Evolutionary conservation across 2,113 vertebrate species (phyloP), one percentile per base, ranked within the genome.

Genomic region (Proteles cristata): DNA sequence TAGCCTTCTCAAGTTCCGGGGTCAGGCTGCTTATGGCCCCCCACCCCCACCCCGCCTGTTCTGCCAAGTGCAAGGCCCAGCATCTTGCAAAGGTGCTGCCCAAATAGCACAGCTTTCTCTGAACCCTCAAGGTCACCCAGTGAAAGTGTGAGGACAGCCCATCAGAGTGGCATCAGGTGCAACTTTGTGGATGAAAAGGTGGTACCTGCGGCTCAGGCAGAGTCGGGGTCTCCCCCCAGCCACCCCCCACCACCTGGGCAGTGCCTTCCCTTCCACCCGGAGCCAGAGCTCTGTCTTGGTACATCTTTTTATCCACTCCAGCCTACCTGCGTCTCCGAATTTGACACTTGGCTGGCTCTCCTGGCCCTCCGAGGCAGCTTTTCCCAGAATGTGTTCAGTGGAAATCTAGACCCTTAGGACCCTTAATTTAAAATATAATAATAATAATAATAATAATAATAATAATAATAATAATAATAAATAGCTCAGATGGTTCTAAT

Each of bases 91-190:
- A 15, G 0, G 5, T 19, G 11, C n/a, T 26, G 23, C 4, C 6
- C 4, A 89, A 58, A 31, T 0, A 43, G 31, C 48, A 45, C n/a
- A 5, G 17, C 84, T 86, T 53, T 76, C 79, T 74, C 21, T 2
- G 35, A 28, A 43, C 48, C 31, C 50, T 88, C 93, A 88, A 93
- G 91, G 93, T 94, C 90, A 77, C 88, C 5, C 21, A 0, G 17
- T 7, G 43, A 26, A 71, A 50, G 80, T 48, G 80, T 61, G 69
- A 94, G 45, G 90, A 90, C 17, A 6, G 45, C 48, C 25, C 16
- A 11, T 53, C 6, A 17, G 35, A 43, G 73, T 21, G 1, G 2
- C 77, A 11, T 55, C 76, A 26, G 90, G 73, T 11, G 80, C 58
- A 11, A 0, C 11, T 10, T 26, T 69, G 53, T 25, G 69, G 39